Conservation (phyloP, 2,113 vertebrate genomes). For the Chloropsis cyanopogon region DNA sequence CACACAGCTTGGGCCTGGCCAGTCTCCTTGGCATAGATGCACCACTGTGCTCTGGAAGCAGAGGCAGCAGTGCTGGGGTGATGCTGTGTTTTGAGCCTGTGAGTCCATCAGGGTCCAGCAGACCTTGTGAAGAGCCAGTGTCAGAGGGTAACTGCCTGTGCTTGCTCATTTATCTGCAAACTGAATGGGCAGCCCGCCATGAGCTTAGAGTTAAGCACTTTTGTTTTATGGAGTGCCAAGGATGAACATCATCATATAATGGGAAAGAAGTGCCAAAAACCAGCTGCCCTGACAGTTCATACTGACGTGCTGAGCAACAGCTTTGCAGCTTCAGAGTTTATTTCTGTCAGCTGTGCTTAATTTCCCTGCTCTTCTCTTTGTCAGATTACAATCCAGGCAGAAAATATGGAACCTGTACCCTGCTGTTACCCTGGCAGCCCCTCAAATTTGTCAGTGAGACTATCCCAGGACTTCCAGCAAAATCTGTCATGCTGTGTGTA, state of each 20-base stretch:
- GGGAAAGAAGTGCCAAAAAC: not conserved
- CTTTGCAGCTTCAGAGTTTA: slow-evolving; percentile 6
- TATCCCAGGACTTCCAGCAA: slow-evolving; percentile 7
- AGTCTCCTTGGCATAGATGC: not conserved
- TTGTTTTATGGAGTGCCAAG: not conserved
- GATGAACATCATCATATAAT: not conserved
- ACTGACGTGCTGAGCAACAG: not conserved
- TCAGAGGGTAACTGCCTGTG: not conserved
- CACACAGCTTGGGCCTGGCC: not conserved
- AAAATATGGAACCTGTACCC: slow-evolving; percentile 6
- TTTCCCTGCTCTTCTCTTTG: not conserved
- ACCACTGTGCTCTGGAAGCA: not conserved
- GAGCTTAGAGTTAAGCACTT: not conserved
- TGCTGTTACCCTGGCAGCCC: slow-evolving; percentile 47
- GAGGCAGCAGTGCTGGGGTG: not conserved
- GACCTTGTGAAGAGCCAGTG: not conserved
- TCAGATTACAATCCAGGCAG: not conserved
- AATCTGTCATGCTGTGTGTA: not conserved
- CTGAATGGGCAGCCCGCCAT: not conserved
- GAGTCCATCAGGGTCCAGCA: not conserved
- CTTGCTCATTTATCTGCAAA: not conserved
- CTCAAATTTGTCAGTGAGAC: slow-evolving; percentile 13
- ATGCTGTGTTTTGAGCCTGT: not conserved
- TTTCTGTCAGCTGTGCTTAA: slow-evolving; percentile 2
- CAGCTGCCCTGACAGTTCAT: not conserved